These are phyloP conservation scores for Perizoma flavofasciatum DNA, from an alignment of 2,888 invertebrate genomes.

Conservation along the genomic window DNA sequence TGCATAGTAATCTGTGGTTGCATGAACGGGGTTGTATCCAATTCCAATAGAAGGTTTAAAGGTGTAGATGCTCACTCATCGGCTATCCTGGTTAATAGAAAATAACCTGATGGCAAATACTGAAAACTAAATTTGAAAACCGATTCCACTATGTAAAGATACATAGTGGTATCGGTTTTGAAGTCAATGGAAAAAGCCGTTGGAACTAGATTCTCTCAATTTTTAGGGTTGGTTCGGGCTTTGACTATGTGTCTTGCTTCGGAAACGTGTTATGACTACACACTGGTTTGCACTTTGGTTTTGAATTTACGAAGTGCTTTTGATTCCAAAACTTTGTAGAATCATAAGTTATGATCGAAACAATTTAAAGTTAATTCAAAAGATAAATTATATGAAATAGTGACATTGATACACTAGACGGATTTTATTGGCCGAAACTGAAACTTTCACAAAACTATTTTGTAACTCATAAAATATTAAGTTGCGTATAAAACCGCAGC, in stretches of 20 bases:
- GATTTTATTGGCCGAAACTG: slow-evolving; percentile 57
- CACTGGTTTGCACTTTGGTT: too few relatives aligned
- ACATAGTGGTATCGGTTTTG: too few relatives aligned
- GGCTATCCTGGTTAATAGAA: not conserved
- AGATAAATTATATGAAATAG: slow-evolving; percentile 34
- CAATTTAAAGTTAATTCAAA: slow-evolving; percentile 7
- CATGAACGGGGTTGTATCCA: not conserved
- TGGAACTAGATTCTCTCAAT: too few relatives aligned
- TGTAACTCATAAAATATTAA: slow-evolving; percentile 79
- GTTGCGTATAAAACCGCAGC: slow-evolving; percentile 76
- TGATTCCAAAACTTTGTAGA: not conserved
- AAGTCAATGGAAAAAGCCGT: too few relatives aligned
- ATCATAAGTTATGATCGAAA: not conserved
- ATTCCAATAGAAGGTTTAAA: not conserved
- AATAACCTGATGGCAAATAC: not conserved
- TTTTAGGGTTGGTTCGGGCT: too few relatives aligned
- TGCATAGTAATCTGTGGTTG: not conserved
- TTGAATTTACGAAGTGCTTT: not conserved
- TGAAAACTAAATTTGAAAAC: too few relatives aligned
- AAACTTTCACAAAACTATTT: slow-evolving; percentile 69
- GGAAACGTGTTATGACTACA: too few relatives aligned
- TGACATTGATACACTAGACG: slow-evolving; percentile 43
- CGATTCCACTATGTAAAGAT: too few relatives aligned
- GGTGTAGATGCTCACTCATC: not conserved
- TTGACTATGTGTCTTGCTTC: too few relatives aligned